phyloP scores from a whole-genome alignment of 2,797 vertebrate genomes.

The Lophotriccus pileatus region DNA sequence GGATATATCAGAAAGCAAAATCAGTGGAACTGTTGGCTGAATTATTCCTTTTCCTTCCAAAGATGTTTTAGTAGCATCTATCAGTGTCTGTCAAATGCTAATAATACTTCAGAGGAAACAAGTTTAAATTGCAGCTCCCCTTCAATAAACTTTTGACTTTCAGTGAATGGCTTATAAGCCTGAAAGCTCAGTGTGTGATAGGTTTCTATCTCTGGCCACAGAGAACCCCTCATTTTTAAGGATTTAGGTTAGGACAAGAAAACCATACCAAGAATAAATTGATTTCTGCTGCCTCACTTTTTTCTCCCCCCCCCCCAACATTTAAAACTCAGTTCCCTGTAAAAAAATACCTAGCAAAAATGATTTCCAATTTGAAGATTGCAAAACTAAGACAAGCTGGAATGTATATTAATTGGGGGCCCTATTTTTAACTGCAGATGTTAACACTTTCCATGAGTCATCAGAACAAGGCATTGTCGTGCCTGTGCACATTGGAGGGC shows the following conservation, averaged over 20 bases:
- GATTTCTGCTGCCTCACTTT: not conserved
- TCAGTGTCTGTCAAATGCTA: slow-evolving; percentile 29
- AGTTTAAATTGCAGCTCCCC: slow-evolving; percentile 24
- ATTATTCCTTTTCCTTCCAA: slow-evolving; percentile 37
- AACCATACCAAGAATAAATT: not conserved
- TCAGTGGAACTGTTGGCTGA: slow-evolving; percentile 16
- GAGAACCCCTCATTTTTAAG: slow-evolving; percentile 9
- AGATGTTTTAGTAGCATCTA: slow-evolving; percentile 31
- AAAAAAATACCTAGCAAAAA: not conserved
- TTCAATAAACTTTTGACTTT: slow-evolving; percentile 28
- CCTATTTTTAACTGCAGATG: not conserved
- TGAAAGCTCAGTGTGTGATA: not conserved
- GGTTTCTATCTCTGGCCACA: not conserved
- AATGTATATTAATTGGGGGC: not conserved
- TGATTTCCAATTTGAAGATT: not conserved
- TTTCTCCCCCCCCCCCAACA: fast-evolving
- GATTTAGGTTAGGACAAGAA: not conserved
- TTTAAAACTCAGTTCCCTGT: not conserved
- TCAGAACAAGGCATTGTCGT: not conserved
- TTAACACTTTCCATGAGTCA: not conserved
- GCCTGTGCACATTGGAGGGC: not conserved
- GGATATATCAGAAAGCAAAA: slow-evolving; percentile 42
- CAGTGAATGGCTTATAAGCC: not conserved
- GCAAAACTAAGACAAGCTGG: not conserved
- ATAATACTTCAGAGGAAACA: slow-evolving; percentile 15